A percentile compares a stretch with the other conserved stretches of the same genome.
These are phyloP conservation scores for Mirounga angustirostris DNA, from an alignment of 2,113 vertebrate species.

Conservation along the genomic window DNA sequence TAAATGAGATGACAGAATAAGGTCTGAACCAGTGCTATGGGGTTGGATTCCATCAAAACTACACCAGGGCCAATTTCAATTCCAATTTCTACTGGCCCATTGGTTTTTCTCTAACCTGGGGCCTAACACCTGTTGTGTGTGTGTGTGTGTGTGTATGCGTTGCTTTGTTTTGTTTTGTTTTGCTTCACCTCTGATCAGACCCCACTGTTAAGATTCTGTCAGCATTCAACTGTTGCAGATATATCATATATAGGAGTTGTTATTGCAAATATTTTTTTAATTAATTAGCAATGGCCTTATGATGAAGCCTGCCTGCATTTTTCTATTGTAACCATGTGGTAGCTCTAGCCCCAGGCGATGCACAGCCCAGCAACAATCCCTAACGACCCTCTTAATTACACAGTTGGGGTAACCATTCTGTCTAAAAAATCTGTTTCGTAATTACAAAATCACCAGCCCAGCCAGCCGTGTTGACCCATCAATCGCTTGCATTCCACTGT, in stretches of 20 bases:
- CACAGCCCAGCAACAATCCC: slow-evolving; percentile 76
- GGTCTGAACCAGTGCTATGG: background rate
- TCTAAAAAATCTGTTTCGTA: slow-evolving; percentile 83
- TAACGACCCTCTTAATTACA: slow-evolving; percentile 85
- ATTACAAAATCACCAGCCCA: slow-evolving; percentile 80
- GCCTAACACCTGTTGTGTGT: slow-evolving; percentile 44
- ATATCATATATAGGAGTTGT: slow-evolving; percentile 65
- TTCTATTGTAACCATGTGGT: slow-evolving; percentile 68
- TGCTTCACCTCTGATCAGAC: background rate
- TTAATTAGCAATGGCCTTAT: slow-evolving; percentile 79
- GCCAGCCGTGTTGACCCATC: slow-evolving; percentile 79
- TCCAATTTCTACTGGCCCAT: slow-evolving; percentile 27
- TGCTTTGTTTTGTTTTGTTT: background rate
- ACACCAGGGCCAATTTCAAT: background rate
- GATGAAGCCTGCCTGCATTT: slow-evolving; percentile 61
- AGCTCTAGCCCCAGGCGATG: slow-evolving; percentile 72
- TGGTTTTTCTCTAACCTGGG: slow-evolving; percentile 56
- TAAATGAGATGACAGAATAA: background rate
- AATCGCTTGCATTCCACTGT: slow-evolving; percentile 65
- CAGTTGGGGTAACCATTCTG: slow-evolving; percentile 82
- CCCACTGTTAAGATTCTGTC: slow-evolving; percentile 47
- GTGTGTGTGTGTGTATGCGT: background rate
- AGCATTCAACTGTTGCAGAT: slow-evolving; percentile 61
- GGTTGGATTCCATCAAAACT: background rate
- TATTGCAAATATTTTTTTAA: slow-evolving; percentile 85